These are phyloP conservation scores for Nasonia giraulti DNA, from an alignment of 1,140 invertebrate genomes.

Conservation along the genomic window DNA sequence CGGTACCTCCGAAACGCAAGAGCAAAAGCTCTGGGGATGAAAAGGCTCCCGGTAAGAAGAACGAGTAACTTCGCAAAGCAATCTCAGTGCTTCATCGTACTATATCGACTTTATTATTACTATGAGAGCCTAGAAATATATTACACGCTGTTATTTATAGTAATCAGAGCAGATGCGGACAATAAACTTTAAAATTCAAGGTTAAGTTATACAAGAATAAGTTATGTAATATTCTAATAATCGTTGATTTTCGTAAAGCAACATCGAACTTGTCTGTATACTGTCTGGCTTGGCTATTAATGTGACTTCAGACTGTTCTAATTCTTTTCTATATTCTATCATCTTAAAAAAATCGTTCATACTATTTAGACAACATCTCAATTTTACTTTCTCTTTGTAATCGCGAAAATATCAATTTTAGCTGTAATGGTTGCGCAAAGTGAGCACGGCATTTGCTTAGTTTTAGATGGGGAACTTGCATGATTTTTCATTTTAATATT, in stretches of 20 bases:
- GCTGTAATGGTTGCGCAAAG: no score
- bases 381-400: not conserved
- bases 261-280: no score
- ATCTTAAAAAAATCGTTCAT: not conserved
- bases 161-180: not conserved
- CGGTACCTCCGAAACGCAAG: constrained; percentile 73
- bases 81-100: constrained; percentile 2
- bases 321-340: not conserved
- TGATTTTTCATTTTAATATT: not conserved
- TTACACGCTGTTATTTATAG: no score
- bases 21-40: constrained; percentile 57
- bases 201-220: not conserved
- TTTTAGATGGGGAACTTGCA: not conserved
- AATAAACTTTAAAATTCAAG: not conserved
- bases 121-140: not conserved
- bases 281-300: not conserved
- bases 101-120: not conserved
- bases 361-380: not conserved
- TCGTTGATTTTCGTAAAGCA: not conserved
- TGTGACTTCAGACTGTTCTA: not conserved
- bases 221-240: not conserved
- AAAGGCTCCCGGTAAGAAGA: constrained; percentile 56
- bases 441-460: constrained; percentile 1
- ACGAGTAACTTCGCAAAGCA: constrained; percentile 44
- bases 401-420: not conserved